phyloP scores from a whole-genome alignment of 1,140 invertebrate species.

The Drosophila obscura region DNA sequence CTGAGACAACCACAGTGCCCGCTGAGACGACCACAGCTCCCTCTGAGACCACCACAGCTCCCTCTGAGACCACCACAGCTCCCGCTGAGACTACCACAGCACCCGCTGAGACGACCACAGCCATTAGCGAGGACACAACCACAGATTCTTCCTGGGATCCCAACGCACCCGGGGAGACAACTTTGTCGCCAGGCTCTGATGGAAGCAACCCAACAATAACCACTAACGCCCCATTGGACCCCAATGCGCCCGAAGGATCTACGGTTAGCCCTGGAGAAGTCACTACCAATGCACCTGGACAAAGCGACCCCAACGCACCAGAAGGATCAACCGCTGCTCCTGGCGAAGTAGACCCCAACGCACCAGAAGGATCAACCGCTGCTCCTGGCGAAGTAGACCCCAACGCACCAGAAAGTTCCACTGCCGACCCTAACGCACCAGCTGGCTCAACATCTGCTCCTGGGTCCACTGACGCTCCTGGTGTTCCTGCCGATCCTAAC shows the following conservation, averaged over 20 bases:
- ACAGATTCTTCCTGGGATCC: conserved; percentile 17
- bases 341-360: neutral
- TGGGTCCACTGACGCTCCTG: neutral
- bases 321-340: conserved; percentile 1
- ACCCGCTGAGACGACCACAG: conserved; percentile 16
- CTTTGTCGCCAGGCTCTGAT: conserved; percentile 15
- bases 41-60: conserved; percentile 8
- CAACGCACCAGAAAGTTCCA: too few species aligned
- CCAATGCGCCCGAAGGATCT: conserved; percentile 30
- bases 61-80: conserved; percentile 15
- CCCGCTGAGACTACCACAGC: conserved; percentile 19
- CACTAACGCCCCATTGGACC: conserved; percentile 24
- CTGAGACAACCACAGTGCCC: conserved; percentile 10
- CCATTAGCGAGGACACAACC: conserved; percentile 8
- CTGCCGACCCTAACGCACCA: conserved; percentile 20
- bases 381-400: too few species aligned
- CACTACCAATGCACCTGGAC: conserved; percentile 21
- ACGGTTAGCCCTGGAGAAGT: too few species aligned
- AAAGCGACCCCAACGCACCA: conserved; percentile 23
- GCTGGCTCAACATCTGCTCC: neutral
- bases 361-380: neutral
- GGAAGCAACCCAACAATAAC: conserved; percentile 14
- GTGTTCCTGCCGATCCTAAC: neutral
- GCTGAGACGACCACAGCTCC: conserved; percentile 16
- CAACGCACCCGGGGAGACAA: conserved; percentile 7